Percentiles rank a stretch among this genome's conserved stretches.
These are phyloP conservation scores for Heliocidaris erythrogramma DNA, from an alignment of 35 echinoderm and acorn worm genomes.

Conservation along the genomic window DNA sequence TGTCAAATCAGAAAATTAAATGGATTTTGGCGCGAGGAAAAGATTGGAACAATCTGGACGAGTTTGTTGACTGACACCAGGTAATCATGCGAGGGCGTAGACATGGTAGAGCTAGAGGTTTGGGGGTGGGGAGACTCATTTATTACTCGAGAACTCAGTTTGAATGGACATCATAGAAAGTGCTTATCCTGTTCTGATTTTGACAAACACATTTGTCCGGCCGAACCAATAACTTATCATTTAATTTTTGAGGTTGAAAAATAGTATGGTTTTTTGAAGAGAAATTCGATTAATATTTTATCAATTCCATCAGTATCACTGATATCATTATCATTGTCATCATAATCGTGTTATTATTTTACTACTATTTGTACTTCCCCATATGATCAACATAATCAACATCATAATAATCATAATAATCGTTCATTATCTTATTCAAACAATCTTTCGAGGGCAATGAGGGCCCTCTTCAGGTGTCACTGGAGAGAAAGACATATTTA, in stretches of 20 bases:
- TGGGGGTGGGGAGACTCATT: neutral
- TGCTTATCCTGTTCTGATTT: neutral
- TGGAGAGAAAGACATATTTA: neutral
- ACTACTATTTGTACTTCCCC: neutral
- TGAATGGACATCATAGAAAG: neutral
- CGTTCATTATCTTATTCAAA: neutral
- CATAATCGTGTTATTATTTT: neutral
- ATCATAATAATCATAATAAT: neutral
- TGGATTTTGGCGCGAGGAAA: neutral
- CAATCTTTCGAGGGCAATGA: neutral
- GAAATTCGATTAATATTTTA: neutral
- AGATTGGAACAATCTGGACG: conserved; percentile 10
- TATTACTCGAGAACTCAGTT: neutral
- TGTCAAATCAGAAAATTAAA: neutral
- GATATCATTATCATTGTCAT: neutral
- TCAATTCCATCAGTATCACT: neutral
- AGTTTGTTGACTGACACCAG: neutral
- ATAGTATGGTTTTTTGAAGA: neutral
- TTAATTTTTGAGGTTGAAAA: neutral
- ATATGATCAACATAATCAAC: neutral
- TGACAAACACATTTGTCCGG: neutral
- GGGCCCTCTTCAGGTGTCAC: neutral
- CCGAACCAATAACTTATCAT: neutral
- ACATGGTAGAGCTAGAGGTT: neutral
- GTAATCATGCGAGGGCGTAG: neutral